phyloP scores from a whole-genome alignment of 2,797 vertebrate species.

The Megaceryle alcyon region DNA sequence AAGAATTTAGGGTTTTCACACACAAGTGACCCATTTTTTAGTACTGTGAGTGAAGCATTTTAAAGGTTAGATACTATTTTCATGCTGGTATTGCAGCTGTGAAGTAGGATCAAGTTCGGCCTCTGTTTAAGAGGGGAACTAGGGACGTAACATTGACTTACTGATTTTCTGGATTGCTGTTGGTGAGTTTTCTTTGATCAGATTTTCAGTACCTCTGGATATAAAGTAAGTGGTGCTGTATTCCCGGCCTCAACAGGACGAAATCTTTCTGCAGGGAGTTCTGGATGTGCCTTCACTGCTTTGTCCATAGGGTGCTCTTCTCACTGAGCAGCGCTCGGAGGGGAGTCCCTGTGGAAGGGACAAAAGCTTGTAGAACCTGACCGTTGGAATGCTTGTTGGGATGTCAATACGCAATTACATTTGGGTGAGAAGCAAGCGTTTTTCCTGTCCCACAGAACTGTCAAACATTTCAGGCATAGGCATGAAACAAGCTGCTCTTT shows the following conservation, averaged over 20 bases:
- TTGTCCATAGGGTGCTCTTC: neutral
- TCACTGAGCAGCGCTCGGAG: neutral
- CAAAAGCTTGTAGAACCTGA: neutral
- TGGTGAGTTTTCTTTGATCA: neutral
- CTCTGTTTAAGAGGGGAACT: neutral
- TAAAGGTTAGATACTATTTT: neutral
- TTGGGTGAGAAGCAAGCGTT: rapidly evolving
- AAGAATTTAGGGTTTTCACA: neutral
- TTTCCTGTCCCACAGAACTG: neutral
- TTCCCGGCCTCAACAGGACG: neutral
- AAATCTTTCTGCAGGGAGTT: neutral
- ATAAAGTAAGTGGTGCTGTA: neutral
- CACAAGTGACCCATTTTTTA: neutral
- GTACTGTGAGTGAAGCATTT: neutral
- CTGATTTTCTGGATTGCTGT: neutral
- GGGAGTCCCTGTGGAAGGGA: neutral
- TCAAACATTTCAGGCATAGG: neutral
- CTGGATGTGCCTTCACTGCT: neutral
- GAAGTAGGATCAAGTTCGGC: neutral
- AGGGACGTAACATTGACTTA: rapidly evolving
- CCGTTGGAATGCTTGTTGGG: neutral
- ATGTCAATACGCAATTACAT: neutral
- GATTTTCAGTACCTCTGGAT: neutral
- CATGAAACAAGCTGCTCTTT: neutral
- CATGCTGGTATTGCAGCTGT: neutral